Percentiles rank a stretch among this genome's conserved stretches.
Conservation (phyloP, 2,797 vertebrate genomes). For the Buceros bicornis region DNA sequence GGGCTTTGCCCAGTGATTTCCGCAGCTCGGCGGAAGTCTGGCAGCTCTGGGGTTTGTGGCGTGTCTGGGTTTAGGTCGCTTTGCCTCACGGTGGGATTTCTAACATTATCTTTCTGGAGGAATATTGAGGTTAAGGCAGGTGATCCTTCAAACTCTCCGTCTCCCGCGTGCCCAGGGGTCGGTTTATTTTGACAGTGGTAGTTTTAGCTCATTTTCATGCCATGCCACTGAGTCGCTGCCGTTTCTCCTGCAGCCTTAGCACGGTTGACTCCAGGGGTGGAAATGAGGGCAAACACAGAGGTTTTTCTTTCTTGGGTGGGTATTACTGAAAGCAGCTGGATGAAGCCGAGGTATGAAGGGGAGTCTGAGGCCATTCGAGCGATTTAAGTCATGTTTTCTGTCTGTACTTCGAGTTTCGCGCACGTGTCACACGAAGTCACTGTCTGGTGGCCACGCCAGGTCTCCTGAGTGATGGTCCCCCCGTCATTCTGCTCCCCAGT, state of each 20-base stretch:
- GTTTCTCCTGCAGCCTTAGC: not conserved
- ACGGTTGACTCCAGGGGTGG: no score
- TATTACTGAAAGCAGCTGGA: not conserved
- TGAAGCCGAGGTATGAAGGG: accelerated
- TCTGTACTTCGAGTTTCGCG: accelerated
- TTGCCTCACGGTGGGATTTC: not conserved
- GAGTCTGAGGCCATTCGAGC: not conserved
- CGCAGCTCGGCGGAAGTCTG: not conserved
- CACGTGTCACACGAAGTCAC: accelerated
- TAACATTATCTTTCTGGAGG: not conserved
- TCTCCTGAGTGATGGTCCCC: not conserved
- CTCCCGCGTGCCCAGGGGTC: accelerated
- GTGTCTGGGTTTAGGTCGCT: not conserved
- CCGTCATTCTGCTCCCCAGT: not conserved
- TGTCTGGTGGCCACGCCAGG: not conserved
- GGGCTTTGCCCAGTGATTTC: not conserved
- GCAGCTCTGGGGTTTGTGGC: not conserved
- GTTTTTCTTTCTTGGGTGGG: not conserved
- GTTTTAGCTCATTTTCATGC: not conserved
- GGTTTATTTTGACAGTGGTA: not conserved
- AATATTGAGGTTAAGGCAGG: not conserved
- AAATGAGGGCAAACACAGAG: no score
- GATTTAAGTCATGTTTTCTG: not conserved
- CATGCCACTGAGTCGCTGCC: not conserved
- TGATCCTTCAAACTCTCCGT: not conserved